Conservation (phyloP, 2,797 vertebrate species). For the Ctenochaetus hawaiiensis region DNA sequence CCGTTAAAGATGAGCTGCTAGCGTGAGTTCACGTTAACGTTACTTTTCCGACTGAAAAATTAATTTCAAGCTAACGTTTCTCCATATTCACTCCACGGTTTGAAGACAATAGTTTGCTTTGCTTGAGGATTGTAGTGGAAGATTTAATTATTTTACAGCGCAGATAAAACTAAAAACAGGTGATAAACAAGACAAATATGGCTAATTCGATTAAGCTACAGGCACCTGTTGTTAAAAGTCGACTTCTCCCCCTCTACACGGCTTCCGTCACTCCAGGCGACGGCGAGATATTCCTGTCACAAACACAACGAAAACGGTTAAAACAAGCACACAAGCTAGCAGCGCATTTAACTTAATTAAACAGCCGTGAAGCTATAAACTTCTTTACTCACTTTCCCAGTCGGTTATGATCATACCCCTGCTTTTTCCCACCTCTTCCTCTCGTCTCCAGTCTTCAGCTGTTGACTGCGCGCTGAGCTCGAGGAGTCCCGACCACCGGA, state of each 20-base stretch:
- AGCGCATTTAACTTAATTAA: not conserved
- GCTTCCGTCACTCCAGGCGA: conserved; percentile 9
- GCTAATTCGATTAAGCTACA: too few relatives aligned
- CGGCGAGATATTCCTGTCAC: not conserved
- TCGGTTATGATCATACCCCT: not conserved
- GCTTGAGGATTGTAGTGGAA: too few relatives aligned
- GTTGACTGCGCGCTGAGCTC: conserved; percentile 33
- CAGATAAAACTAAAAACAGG: too few relatives aligned
- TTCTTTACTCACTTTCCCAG: not conserved
- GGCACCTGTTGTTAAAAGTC: conserved; percentile 9
- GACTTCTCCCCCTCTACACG: not conserved
- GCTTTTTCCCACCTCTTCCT: not conserved
- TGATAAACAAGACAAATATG: too few relatives aligned
- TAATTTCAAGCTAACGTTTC: not conserved
- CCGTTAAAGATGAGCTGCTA: too few relatives aligned
- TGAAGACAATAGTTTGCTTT: too few relatives aligned
- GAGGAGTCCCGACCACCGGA: conserved; percentile 64
- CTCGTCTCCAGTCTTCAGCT: conserved; percentile 23
- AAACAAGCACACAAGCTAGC: not conserved
- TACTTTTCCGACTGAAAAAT: not conserved
- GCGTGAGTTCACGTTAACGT: too few relatives aligned
- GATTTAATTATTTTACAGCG: too few relatives aligned
- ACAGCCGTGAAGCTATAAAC: too few relatives aligned
- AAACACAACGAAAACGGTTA: not conserved
- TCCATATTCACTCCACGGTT: not conserved